These are phyloP conservation scores for Lysandra bellargus DNA, from an alignment of 2,888 invertebrate species.

Conservation along the genomic window DNA sequence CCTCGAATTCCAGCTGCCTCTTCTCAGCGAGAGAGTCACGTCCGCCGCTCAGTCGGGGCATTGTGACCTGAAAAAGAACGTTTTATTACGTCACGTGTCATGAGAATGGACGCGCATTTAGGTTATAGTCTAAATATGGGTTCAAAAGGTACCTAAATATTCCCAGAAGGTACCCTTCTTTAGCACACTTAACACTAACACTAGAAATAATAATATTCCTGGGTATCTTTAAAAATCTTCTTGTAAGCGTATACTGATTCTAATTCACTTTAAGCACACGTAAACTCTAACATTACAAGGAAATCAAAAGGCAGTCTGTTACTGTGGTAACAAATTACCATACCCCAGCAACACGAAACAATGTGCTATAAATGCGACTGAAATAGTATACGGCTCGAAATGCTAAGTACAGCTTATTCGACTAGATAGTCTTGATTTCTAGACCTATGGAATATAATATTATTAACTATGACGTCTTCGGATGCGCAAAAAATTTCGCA, in stretches of 20 bases:
- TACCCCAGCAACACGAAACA: background rate
- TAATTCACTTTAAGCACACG: background rate
- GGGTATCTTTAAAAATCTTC: too few species aligned
- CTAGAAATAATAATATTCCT: too few species aligned
- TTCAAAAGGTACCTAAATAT: background rate
- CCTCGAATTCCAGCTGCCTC: conserved; percentile 84
- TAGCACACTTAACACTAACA: too few species aligned
- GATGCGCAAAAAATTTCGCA: too few species aligned
- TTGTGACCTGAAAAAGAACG: conserved; percentile 81
- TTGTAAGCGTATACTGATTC: too few species aligned
- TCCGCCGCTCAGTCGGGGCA: conserved; percentile 83
- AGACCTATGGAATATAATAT: too few species aligned
- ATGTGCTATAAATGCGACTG: background rate
- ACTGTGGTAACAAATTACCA: conserved; percentile 10
- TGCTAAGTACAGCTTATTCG: background rate
- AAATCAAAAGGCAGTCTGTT: background rate
- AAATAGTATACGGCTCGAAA: background rate
- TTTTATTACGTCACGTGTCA: conserved; percentile 23
- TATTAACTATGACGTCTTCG: too few species aligned
- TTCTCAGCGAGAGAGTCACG: conserved; percentile 71
- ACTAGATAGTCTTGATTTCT: too few species aligned
- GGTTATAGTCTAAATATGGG: background rate
- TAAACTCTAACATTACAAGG: background rate
- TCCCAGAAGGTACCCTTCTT: too few species aligned
- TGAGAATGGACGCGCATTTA: conserved; percentile 5